Percentiles rank a stretch among this genome's conserved stretches.
phyloP scores from a whole-genome alignment of 2,113 vertebrate genomes.

The Xiphophorus couchianus region DNA sequence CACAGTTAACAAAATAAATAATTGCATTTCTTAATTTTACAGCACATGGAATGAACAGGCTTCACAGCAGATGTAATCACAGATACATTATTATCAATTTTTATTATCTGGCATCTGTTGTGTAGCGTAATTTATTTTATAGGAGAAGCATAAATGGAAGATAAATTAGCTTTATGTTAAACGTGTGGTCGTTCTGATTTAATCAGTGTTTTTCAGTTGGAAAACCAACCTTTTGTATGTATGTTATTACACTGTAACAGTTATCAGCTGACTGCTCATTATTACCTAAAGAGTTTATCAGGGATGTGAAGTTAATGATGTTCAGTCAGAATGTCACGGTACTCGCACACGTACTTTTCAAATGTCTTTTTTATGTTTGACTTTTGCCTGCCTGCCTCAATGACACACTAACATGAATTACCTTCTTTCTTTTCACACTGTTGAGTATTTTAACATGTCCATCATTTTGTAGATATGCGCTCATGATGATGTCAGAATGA shows the following conservation, averaged over 20 bases:
- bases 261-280: conserved; percentile 35
- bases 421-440: background rate
- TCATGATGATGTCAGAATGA: conserved; percentile 2
- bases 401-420: conserved; percentile 6
- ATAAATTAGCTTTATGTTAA: conserved; percentile 31
- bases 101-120: background rate
- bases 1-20: no score
- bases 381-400: background rate
- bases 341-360: background rate
- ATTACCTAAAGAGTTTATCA: conserved; percentile 56
- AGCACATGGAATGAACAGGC: no score
- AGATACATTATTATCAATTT: no score
- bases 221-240: conserved; percentile 60
- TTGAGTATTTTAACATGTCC: conserved; percentile 7
- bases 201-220: conserved; percentile 43
- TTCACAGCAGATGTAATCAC: no score
- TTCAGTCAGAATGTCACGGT: conserved; percentile 13
- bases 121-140: conserved; percentile 8
- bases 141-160: no score
- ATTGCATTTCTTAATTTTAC: no score
- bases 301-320: conserved; percentile 48
- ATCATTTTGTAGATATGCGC: background rate
- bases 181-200: conserved; percentile 16
- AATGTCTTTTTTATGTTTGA: conserved; percentile 6
- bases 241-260: conserved; percentile 47